Conservation (phyloP, 2,797 vertebrate species). For the Sitta carolinensis region DNA sequence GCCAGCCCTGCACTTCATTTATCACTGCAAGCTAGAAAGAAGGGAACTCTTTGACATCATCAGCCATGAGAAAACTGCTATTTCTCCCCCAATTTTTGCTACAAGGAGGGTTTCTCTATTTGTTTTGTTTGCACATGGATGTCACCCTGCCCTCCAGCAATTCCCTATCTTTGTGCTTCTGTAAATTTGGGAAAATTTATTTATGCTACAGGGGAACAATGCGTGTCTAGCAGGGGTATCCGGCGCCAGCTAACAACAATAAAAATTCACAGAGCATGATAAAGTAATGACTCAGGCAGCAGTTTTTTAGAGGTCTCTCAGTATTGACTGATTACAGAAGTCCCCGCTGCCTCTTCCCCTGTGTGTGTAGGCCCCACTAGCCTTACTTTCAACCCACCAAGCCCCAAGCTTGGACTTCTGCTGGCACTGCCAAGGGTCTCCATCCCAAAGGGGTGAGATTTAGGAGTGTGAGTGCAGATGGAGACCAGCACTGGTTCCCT, state of each 20-base stretch:
- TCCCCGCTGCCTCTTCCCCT: neutral
- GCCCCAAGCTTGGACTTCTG: neutral
- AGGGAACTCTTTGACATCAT: constrained; percentile 32
- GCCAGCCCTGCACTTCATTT: constrained; percentile 10
- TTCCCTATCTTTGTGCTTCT: constrained; percentile 45
- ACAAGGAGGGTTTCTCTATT: neutral
- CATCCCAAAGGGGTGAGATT: rapidly evolving
- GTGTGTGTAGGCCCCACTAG: neutral
- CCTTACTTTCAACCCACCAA: neutral
- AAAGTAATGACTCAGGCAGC: constrained; percentile 49
- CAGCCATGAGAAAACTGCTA: constrained; percentile 12
- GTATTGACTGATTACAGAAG: constrained; percentile 14
- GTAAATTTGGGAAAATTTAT: constrained; percentile 55
- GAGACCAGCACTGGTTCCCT: neutral
- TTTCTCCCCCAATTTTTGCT: neutral
- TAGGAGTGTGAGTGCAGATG: neutral
- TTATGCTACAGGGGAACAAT: constrained; percentile 59
- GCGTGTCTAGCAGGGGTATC: constrained; percentile 42
- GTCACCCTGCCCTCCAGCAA: constrained; percentile 65
- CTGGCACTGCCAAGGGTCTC: neutral
- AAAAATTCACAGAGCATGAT: constrained; percentile 38
- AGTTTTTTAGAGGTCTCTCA: constrained; percentile 32
- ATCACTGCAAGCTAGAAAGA: neutral
- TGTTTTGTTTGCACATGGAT: constrained; percentile 36
- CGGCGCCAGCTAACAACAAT: constrained; percentile 70